A percentile compares a stretch with the other conserved stretches of the same genome.
phyloP scores from a whole-genome alignment of 2,797 vertebrate species.

The Sciurus vulgaris region DNA sequence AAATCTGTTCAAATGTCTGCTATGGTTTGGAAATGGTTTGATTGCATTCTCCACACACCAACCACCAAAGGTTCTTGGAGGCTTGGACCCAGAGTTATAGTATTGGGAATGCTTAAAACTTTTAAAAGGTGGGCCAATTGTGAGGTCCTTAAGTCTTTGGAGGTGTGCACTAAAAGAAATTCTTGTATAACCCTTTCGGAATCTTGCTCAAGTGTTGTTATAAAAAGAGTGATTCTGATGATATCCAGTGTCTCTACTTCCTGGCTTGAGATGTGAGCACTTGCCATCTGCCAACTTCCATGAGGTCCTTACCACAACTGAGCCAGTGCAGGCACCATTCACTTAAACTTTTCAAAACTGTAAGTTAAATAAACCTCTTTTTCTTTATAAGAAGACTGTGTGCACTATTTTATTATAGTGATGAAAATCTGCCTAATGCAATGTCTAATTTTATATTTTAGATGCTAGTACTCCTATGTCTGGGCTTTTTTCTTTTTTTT shows the following conservation, averaged over 20 bases:
- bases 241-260: not conserved
- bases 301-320: not conserved
- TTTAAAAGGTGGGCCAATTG: not conserved
- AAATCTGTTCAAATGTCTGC: not conserved
- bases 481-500: not conserved
- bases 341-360: not conserved
- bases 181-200: not conserved
- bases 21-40: not conserved
- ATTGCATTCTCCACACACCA: not conserved
- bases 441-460: not conserved
- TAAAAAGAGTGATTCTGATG: not conserved
- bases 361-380: not conserved
- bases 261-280: not conserved
- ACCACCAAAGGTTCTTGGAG: not conserved
- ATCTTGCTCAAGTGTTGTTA: too few relatives aligned
- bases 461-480: not conserved
- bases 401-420: not conserved
- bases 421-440: not conserved
- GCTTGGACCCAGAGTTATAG: not conserved
- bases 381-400: not conserved
- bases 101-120: too few relatives aligned
- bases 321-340: not conserved
- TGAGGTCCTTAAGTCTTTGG: not conserved
- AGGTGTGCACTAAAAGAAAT: too few relatives aligned
- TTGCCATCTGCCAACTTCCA: not conserved